Evolutionary conservation across 2,113 vertebrate genomes (phyloP), one percentile per base, ranked within the genome.

Genomic region (Tricholaema leucomelas): DNA sequence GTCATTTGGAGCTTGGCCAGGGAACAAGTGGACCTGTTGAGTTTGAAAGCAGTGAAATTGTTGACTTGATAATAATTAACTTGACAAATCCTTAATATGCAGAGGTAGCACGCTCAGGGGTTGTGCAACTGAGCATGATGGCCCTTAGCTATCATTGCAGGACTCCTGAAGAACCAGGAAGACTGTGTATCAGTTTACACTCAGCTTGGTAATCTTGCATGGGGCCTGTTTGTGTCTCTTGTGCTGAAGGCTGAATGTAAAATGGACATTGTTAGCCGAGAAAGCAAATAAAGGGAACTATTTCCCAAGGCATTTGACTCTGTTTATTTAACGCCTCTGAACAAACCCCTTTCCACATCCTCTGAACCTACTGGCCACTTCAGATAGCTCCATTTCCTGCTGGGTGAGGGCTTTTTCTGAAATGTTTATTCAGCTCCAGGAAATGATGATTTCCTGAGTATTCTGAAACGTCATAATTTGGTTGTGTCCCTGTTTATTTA

Each of bases 401-500:
- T 92, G 88, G 85, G 87, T 90, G 50, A 94, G 71, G 92, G 94
- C 93, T 93, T 95, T 93, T 95, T 91, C 64, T 92, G 48, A 96
- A 95, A 94, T 87, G 92, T 87, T 91, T 87, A 75, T 85, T 96
- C 85, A 93, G 90, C 74, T 92, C 83, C 91, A 95, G 93, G 94
- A 96, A 96, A 93, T 93, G 85, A 86, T 94, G 89, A 92, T 91
- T 96, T 96, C 93, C 94, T 96, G 96, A 96, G 94, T 95, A 96
- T 87, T 91, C 96, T 77, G 61, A 93, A 95, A 91, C 78, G 91
- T 89, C 75, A 33, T 95, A 81, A 93, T 96, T 96, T 91, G 94
- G 38, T 87, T 94, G 71, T 82, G 82, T 82, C 56, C 71, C 46
- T 85, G 59, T 82, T 94, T 96, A 71, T 77, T 92, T 91, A 89